These are phyloP conservation scores for Bombyx mandarina DNA, from an alignment of 1,140 invertebrate species.

Conservation along the genomic window DNA sequence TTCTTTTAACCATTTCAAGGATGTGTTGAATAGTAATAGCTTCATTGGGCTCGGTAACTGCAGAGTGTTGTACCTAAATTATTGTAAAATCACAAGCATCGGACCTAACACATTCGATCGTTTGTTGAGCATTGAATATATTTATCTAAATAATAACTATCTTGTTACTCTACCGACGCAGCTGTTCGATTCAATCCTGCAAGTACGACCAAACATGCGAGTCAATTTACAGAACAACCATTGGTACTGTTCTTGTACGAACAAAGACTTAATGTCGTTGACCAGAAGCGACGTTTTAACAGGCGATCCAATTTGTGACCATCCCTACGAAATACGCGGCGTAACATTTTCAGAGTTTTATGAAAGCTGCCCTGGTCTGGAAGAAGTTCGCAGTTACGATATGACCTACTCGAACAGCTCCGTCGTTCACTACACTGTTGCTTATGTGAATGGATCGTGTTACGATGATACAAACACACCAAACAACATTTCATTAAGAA, in stretches of 20 bases:
- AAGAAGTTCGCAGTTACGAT: not conserved
- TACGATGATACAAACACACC: not conserved
- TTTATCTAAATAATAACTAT: conserved; percentile 48
- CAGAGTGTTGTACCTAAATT: conserved; percentile 39
- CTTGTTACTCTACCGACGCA: conserved; percentile 32
- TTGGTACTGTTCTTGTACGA: conserved; percentile 45
- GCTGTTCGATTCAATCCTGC: conserved; percentile 34
- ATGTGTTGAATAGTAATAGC: conserved; percentile 27
- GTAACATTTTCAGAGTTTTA: conserved; percentile 36
- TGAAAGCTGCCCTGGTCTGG: conserved; percentile 19
- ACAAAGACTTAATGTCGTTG: conserved; percentile 29
- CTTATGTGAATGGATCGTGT: conserved; percentile 17
- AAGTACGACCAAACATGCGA: conserved; percentile 18
- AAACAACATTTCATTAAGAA: no score
- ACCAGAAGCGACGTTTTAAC: conserved; percentile 21
- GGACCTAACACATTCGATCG: conserved; percentile 44
- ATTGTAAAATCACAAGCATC: conserved; percentile 39
- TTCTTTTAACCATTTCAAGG: conserved; percentile 37
- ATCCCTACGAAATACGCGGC: conserved; percentile 25
- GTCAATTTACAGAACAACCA: conserved; percentile 45
- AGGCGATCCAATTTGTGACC: conserved; percentile 35
- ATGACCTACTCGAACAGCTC: not conserved
- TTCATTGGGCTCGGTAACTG: conserved; percentile 37
- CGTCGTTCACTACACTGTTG: conserved; percentile 1
- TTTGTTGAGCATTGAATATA: conserved; percentile 34